Percentiles rank a stretch among this genome's conserved stretches.
phyloP scores from a whole-genome alignment of 1,140 invertebrate species.

The Drosophila leontia region DNA sequence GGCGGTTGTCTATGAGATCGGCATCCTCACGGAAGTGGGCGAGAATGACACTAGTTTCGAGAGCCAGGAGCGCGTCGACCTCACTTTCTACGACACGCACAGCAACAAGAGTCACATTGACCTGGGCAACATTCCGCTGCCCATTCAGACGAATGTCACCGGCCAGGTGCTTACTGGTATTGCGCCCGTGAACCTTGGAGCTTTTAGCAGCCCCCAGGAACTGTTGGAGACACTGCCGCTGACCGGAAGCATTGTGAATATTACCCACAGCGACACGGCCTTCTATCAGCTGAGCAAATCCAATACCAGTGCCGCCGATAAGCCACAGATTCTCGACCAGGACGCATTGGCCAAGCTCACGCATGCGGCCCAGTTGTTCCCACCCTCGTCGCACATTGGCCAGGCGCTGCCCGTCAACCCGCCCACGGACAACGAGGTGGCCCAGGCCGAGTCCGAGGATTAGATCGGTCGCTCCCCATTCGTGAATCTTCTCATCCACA shows the following conservation, averaged over 20 bases:
- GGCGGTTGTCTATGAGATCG: conserved; percentile 87
- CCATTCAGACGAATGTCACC: conserved; percentile 86
- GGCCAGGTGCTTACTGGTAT: conserved; percentile 86
- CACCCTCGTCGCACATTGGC: conserved; percentile 34
- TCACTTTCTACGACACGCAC: conserved; percentile 86
- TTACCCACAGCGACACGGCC: conserved; percentile 83
- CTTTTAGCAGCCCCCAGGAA: conserved; percentile 78
- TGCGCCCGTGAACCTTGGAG: conserved; percentile 85
- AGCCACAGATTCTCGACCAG: conserved; percentile 66
- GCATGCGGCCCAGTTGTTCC: conserved; percentile 69
- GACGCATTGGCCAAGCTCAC: conserved; percentile 65
- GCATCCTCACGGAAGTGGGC: conserved; percentile 86
- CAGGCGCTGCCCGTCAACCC: conserved; percentile 34
- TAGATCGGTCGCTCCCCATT: neutral
- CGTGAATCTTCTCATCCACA: conserved; percentile 14
- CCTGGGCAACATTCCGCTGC: conserved; percentile 86
- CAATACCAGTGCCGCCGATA: conserved; percentile 66
- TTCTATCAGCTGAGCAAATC: conserved; percentile 78
- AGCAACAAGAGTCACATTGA: conserved; percentile 85
- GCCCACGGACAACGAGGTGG: conserved; percentile 53
- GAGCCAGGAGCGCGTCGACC: conserved; percentile 86
- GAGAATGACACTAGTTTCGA: conserved; percentile 84
- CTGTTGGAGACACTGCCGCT: conserved; percentile 77
- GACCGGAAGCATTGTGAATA: conserved; percentile 84
- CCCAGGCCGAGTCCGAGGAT: conserved; percentile 27